A percentile compares a stretch with the other conserved stretches of the same genome.
phyloP scores from a whole-genome alignment of 2,888 invertebrate genomes.

The Idaea aversata region DNA sequence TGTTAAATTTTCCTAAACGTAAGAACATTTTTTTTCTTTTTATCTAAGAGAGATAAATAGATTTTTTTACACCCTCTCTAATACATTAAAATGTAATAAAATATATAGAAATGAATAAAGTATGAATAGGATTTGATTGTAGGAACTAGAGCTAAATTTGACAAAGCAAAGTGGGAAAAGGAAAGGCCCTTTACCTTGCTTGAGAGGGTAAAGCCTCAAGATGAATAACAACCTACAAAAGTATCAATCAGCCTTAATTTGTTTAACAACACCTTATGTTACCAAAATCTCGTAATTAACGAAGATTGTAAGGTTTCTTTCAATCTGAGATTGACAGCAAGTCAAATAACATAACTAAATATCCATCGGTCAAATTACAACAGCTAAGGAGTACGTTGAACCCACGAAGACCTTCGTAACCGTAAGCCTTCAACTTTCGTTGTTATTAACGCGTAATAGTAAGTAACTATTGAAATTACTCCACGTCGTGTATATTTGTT shows the following conservation, averaged over 20 bases:
- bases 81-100: no score
- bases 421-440: constrained; percentile 2
- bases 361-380: constrained; percentile 38
- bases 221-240: no score
- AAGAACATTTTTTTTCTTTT: no score
- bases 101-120: no score
- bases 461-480: neutral
- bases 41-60: no score
- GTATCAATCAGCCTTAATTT: no score
- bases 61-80: no score
- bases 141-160: neutral
- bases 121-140: neutral
- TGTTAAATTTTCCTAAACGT: no score
- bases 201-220: no score
- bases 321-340: constrained; percentile 34
- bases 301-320: constrained; percentile 32
- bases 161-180: neutral
- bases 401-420: constrained; percentile 26
- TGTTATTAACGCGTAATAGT: neutral
- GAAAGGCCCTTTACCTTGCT: neutral
- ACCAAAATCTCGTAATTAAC: neutral
- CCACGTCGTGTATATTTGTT: neutral
- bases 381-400: constrained; percentile 41
- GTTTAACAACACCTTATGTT: neutral
- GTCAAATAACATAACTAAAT: constrained; percentile 39